Conservation (phyloP, 2,113 vertebrate species). For the Ahaetulla prasina region DNA sequence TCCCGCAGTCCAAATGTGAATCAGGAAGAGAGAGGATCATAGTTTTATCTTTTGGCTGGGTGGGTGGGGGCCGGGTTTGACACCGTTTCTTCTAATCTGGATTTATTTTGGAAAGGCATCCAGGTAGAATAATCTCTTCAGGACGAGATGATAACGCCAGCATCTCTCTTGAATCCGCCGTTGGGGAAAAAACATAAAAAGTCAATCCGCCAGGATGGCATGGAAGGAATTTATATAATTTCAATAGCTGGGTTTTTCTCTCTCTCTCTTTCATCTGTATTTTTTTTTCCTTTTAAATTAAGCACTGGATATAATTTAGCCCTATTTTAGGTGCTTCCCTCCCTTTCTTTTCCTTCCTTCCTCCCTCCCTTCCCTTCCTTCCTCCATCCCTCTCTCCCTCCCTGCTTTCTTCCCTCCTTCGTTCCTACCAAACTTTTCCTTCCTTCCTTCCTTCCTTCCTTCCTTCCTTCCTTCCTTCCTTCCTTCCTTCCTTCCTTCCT, state of each 20-base stretch:
- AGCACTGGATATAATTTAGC: neutral
- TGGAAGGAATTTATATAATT: neutral
- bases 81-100: neutral
- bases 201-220: neutral
- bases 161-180: neutral
- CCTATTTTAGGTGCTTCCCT: too few relatives aligned
- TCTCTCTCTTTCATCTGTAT: neutral
- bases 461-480: too few relatives aligned
- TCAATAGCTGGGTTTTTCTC: neutral
- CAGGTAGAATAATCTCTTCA: neutral
- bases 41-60: slow-evolving; percentile 8
- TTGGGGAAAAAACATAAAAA: neutral
- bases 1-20: slow-evolving; percentile 31
- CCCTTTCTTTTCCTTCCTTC: too few relatives aligned
- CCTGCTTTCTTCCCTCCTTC: too few relatives aligned
- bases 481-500: too few relatives aligned
- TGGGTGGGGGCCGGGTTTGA: neutral
- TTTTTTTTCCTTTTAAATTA: neutral
- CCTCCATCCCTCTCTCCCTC: too few relatives aligned
- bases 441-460: too few relatives aligned
- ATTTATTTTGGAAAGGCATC: neutral
- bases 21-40: neutral
- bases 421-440: too few relatives aligned
- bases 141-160: neutral
- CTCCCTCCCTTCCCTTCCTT: too few relatives aligned